Evolutionary conservation across 1,140 invertebrate genomes (phyloP), one percentile per base, ranked within the genome.

Genomic region (Hydropsyche tenuis): DNA sequence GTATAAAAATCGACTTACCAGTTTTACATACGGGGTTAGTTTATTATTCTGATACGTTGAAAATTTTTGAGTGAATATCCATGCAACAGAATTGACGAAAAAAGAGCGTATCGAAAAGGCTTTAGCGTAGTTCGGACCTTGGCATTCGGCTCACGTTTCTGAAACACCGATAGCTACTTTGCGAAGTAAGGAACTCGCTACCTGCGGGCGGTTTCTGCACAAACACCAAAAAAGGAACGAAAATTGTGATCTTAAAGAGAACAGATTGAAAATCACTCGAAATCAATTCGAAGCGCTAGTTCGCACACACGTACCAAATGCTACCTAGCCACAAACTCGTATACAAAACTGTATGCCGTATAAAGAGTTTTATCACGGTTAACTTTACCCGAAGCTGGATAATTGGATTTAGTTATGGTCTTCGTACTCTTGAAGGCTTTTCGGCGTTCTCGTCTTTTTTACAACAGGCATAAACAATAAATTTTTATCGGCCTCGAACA

Each of bases 111-210:
- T 60, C 20, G 56, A 27, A 60, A 60, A 60, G 56, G 56, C 22
- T 60, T 60, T 25, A 60, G 23, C 22, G 18, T 23, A 1, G 20
- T 25, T 60, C 22, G 56, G 56, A 60, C 56, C 14, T 43, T 20
- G 18, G 63, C 63, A 65, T n/a, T 65, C 63, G 12, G 27, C 30
- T 65, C 63, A 65, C 63, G 63, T 65, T 65, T 22, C 30, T 65
- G 63, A 65, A 65, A 65, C 63, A 65, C 63, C 63, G 63, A 65
- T 65, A 42, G 63, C 63, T 65, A 65, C 63, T 65, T 65, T 65
- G 63, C 63, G 63, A 65, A 22, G 56, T 60, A 60, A 60, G 56
- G 56, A 60, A 60, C 56, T 25, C 22, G 56, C 22, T 60, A 60
- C 56, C 56, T 60, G 56, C 20, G 23, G 56, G 9, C 20, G 56